Evolutionary conservation across 2,113 vertebrate genomes (phyloP).

Genomic region (Chaetops frenatus): DNA sequence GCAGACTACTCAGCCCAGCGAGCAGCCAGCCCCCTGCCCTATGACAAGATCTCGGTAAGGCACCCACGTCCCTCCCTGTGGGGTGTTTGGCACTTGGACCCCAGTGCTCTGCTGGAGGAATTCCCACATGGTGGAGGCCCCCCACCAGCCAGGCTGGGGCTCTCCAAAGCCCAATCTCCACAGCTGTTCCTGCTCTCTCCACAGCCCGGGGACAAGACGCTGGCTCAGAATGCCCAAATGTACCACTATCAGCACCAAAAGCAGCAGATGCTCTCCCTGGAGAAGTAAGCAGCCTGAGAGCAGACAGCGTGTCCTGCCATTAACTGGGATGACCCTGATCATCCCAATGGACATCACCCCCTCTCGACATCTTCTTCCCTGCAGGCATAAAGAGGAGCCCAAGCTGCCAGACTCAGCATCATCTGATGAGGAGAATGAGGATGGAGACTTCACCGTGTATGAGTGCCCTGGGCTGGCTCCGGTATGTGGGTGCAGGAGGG

Average conservation of each 20-base stretch:
- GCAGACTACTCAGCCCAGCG: slow-evolving; percentile 75
- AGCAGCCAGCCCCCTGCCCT: slow-evolving; percentile 62
- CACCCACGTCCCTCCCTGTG: accelerated
- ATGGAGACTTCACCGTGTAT: slow-evolving; percentile 93
- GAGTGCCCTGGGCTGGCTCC: slow-evolving; percentile 95
- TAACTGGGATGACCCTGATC: neutral
- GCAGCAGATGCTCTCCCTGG: slow-evolving; percentile 91
- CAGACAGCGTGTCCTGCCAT: neutral
- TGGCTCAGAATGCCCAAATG: slow-evolving; percentile 92
- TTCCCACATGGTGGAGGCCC: accelerated
- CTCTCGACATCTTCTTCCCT: neutral
- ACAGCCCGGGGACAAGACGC: slow-evolving; percentile 86
- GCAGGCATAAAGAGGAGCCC: slow-evolving; percentile 84
- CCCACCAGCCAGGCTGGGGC: neutral
- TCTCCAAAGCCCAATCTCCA: neutral
- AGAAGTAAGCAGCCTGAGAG: slow-evolving; percentile 74
- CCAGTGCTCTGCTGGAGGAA: neutral
- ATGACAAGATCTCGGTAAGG: slow-evolving; percentile 80
- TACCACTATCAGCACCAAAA: slow-evolving; percentile 96
- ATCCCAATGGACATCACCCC: neutral
- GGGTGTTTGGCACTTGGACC: accelerated
- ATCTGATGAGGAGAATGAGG: slow-evolving; percentile 91
- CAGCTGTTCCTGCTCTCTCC: neutral
- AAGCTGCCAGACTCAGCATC: slow-evolving; percentile 79
- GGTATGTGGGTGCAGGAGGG: slow-evolving; percentile 47